These are phyloP conservation scores for Nothobranchius kuhntae DNA, from an alignment of 2,113 vertebrate species.

Conservation along the genomic window DNA sequence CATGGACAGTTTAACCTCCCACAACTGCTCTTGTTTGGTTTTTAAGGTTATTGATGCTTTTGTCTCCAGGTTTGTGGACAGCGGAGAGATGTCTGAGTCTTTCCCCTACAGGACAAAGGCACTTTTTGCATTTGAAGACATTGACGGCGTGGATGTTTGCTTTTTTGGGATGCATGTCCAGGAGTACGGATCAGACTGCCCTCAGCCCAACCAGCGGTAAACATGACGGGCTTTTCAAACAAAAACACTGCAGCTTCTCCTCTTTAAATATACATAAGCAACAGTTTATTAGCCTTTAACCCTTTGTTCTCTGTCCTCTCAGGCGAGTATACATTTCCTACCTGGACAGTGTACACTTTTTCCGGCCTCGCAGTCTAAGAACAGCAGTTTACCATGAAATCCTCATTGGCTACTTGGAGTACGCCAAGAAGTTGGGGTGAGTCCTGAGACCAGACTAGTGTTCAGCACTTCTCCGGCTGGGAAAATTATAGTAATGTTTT, in stretches of 20 bases:
- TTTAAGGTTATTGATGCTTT: background rate
- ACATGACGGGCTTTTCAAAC: too few species aligned
- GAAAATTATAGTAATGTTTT: too few species aligned
- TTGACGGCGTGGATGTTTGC: slow-evolving; percentile 95
- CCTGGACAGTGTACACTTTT: slow-evolving; percentile 98
- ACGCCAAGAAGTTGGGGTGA: slow-evolving; percentile 95
- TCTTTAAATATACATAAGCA: background rate
- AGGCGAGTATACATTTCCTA: slow-evolving; percentile 99
- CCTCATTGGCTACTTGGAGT: slow-evolving; percentile 96
- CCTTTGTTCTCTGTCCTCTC: background rate
- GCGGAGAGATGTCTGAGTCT: slow-evolving; percentile 96
- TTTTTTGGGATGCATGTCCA: slow-evolving; percentile 99
- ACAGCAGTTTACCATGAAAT: slow-evolving; percentile 98
- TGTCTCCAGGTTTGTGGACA: slow-evolving; percentile 92
- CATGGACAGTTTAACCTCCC: too few species aligned
- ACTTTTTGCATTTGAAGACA: slow-evolving; percentile 97
- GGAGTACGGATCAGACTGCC: slow-evolving; percentile 96
- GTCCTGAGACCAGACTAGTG: slow-evolving; percentile 26
- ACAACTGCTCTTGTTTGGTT: too few species aligned
- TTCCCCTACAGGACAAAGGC: slow-evolving; percentile 98
- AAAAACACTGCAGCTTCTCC: too few species aligned
- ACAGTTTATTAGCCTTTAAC: background rate
- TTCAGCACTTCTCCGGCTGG: background rate
- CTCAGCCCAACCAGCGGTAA: slow-evolving; percentile 97
- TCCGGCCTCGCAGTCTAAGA: slow-evolving; percentile 91